Conservation (phyloP, 2,888 invertebrate species). For the Sialis lutaria region DNA sequence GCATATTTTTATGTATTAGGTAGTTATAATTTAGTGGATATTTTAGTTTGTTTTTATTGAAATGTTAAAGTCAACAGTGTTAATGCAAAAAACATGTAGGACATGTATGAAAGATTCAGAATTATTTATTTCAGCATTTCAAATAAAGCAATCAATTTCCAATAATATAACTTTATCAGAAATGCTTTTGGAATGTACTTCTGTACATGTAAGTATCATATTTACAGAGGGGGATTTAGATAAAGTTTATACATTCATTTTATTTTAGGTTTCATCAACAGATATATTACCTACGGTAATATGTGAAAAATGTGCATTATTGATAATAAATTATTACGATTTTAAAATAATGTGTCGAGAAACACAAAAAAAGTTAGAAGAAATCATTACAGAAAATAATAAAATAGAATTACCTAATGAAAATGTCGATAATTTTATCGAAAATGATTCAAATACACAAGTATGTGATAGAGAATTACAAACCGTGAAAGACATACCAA, state of each 20-base stretch:
- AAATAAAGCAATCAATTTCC: background rate
- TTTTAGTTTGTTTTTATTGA: background rate
- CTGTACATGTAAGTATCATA: background rate
- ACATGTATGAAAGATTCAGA: constrained; percentile 1
- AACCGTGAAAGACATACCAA: background rate
- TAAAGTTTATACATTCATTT: background rate
- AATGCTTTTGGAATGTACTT: background rate
- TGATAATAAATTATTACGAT: background rate
- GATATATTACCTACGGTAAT: background rate
- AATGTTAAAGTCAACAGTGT: background rate
- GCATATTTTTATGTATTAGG: too few species aligned
- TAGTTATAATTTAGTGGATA: background rate
- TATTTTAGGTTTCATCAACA: background rate
- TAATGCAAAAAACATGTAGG: background rate
- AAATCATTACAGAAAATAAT: background rate
- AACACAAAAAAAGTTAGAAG: background rate
- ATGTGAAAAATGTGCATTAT: background rate
- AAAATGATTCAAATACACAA: too few species aligned
- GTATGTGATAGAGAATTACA: background rate
- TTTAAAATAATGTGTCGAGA: background rate
- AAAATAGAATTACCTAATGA: background rate
- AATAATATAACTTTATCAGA: background rate
- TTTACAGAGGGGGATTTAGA: background rate
- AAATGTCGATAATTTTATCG: too few species aligned
- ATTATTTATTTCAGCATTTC: background rate